Conservation (phyloP, 2,888 invertebrate species). For the Mimas tiliae region DNA sequence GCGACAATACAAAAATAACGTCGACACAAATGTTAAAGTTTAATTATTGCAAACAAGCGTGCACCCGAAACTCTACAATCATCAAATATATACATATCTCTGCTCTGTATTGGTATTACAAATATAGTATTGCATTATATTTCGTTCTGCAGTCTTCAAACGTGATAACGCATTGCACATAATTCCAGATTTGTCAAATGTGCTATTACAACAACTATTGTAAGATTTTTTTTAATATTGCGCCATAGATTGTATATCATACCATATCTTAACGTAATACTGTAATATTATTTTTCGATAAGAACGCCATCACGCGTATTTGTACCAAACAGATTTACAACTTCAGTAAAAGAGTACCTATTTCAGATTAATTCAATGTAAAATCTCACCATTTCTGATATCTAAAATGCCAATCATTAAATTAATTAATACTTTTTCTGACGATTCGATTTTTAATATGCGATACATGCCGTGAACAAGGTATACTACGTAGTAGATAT, state of each 20-base stretch:
- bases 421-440: neutral
- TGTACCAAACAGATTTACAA: neutral
- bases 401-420: neutral
- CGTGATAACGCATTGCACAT: neutral
- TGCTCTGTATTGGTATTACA: no score
- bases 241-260: neutral
- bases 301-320: neutral
- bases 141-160: neutral
- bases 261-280: neutral
- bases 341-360: neutral
- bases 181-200: constrained; percentile 1
- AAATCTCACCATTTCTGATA: neutral
- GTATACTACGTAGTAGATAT: constrained; percentile 3
- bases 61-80: constrained; percentile 3
- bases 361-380: neutral
- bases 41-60: constrained; percentile 24
- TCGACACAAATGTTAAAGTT: constrained; percentile 25
- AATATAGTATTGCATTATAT: neutral
- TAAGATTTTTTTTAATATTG: neutral
- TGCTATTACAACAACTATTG: no score
- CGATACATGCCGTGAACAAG: neutral
- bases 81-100: constrained; percentile 3
- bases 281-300: neutral
- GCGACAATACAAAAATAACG: constrained; percentile 30
- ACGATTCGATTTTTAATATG: neutral